Base-by-base conservation (phyloP, 2,797 vertebrate genomes). In the Megalops cyprinoides region DNA sequence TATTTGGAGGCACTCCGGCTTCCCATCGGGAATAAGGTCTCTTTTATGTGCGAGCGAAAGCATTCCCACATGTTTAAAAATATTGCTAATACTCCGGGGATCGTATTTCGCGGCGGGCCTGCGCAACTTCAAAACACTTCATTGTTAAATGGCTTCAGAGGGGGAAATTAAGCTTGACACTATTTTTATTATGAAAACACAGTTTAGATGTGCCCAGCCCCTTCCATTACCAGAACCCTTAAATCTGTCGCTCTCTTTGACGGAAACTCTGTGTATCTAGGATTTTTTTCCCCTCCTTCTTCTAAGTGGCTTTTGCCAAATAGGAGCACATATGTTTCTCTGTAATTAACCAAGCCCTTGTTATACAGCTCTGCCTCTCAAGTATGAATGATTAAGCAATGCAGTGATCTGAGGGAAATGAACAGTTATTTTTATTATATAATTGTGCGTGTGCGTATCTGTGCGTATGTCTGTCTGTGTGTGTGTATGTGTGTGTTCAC, bases 51-150 rank as follows among this genome's bases (percentile, higher is more conserved):
- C 89, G 89, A 91, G 85, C 91, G 91, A 97, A 97, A 97, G 91
- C 91, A 95, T 94, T 97, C 91, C 95, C 96, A 97, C 90, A 95
- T 97, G 95, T 96, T 95, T 94, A 91, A 91, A 94, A 96, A 96
- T 90, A 93, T 87, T 87, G 87, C 84, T 95, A 94, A 94, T 94
- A 90, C 91, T 96, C 94, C 90, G 85, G 94, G 95, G 96, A 96
- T 93, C 90, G 83, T 87, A 87, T 93, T 92, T 87, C 85, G 81
- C 85, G 85, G 80, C 85, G 89, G 88, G 75, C 85, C 91, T 92
- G 90, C 90, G 88, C 79, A 82, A 85, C 92, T 95, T 96, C 94
- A 96, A 94, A 97, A 95, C 92, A 91, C 90, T 90, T 92, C 88
- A 91, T 90, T 93, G 90, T 94, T 92, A 92, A 91, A 91, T 81